Conservation (phyloP, 2,888 invertebrate genomes). For the Molanna angustata region DNA sequence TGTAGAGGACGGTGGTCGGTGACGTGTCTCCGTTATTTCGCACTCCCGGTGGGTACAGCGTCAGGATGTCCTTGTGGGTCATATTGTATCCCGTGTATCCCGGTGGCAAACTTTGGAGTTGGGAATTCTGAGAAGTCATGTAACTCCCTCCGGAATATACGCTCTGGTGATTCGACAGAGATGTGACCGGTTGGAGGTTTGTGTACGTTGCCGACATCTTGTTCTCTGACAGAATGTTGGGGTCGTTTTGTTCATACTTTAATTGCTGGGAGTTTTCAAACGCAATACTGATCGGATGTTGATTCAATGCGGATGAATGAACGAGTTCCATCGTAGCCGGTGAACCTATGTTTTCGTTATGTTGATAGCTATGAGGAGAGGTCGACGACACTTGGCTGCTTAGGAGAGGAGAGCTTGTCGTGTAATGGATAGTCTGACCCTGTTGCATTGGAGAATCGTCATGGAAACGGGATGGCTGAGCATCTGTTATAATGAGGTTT, state of each 20-base stretch:
- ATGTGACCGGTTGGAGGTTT: conserved; percentile 62
- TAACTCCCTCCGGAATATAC: conserved; percentile 28
- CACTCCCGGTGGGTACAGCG: conserved; percentile 43
- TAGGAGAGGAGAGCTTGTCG: conserved; percentile 37
- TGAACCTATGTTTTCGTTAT: conserved; percentile 40
- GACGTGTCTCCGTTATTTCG: conserved; percentile 50
- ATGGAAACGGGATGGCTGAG: conserved; percentile 22
- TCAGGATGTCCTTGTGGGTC: conserved; percentile 40
- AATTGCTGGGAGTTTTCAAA: conserved; percentile 44
- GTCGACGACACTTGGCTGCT: conserved; percentile 41
- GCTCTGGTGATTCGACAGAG: conserved; percentile 43
- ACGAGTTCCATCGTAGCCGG: conserved; percentile 43
- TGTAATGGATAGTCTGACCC: conserved; percentile 35
- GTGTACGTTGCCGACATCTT: conserved; percentile 52
- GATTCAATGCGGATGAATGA: conserved; percentile 41
- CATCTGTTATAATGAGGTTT: conserved; percentile 25
- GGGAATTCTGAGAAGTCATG: conserved; percentile 40
- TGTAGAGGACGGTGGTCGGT: conserved; percentile 58
- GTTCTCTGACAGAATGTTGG: conserved; percentile 41
- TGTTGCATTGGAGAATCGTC: conserved; percentile 34
- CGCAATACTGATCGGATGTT: conserved; percentile 42
- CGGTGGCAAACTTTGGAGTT: conserved; percentile 32
- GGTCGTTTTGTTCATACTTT: conserved; percentile 47
- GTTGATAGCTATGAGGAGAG: conserved; percentile 35
- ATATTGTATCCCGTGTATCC: conserved; percentile 35